Base-by-base conservation (phyloP, 2,113 vertebrate genomes). In the Ctenomys sociabilis region DNA sequence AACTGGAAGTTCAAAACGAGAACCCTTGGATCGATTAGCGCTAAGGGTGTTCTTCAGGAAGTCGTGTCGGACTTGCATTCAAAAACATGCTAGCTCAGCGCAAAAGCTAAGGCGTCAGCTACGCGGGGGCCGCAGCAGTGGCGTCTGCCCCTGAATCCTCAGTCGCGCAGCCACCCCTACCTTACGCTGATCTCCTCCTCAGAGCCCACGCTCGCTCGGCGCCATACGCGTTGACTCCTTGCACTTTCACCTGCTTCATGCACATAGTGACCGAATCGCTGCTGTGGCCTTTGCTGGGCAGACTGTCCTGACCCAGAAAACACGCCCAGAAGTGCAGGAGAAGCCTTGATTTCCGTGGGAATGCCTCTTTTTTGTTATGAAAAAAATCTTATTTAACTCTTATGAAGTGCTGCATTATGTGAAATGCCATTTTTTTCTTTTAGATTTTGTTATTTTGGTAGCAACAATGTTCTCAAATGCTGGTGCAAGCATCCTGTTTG, bases 221-320 rank as follows among this genome's bases (percentile, higher is more conserved):
- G 91, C 61, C 75, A 80, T 26, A 61, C 24, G 40, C 7, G 1
- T 32, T 19, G 11, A 43, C 54, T 43, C 37, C 8, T 75, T 24
- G 35, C 3, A 11, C 59, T 45, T 4, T 12, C 63, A 24, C 13
- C 12, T 8, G 82, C 72, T n/a, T 64, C 89, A 88, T 9, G 87
- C 5, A 70, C 37, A 30, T 72, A 64, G 35, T 37, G 11, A 91
- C 80, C 68, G 40, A 28, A 66, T 57, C 57, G 49, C 88, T 85
- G 54, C 57, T 17, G n/a, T 17, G 16, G 2, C 4, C 1, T 26
- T 88, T 86, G 4, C 57, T 66, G 7, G 43, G 63, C 5, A 63
- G 80, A 78, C 7, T n/a, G 75, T 6, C 37, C 93, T 59, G 63
- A 8, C 80, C 73, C 91, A 43, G n/a, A 93, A 90, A 95, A 91